Conservation (phyloP, 2,888 invertebrate genomes). For the Drosophila mayaguana region DNA sequence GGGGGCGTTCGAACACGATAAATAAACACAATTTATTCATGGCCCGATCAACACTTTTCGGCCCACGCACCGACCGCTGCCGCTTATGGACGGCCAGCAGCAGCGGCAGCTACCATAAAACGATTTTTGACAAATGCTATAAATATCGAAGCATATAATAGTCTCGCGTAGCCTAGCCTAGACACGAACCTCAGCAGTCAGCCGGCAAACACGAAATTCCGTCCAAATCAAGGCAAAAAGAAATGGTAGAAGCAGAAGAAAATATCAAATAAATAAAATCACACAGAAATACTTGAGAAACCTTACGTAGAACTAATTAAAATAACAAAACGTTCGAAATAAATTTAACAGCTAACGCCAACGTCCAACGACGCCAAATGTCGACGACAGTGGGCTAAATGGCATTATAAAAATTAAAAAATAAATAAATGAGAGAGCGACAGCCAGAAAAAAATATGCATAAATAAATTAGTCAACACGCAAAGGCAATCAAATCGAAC, state of each 20-base stretch:
- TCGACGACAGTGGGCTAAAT: slow-evolving; percentile 54
- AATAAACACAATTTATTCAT: slow-evolving; percentile 76
- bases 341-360: slow-evolving; percentile 47
- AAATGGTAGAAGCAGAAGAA: background rate
- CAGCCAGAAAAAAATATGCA: slow-evolving; percentile 41
- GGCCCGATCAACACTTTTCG: slow-evolving; percentile 71
- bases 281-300: slow-evolving; percentile 18
- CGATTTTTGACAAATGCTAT: slow-evolving; percentile 62
- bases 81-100: slow-evolving; percentile 23
- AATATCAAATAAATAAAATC: slow-evolving; percentile 3
- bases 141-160: slow-evolving; percentile 57
- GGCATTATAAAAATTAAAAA: slow-evolving; percentile 67
- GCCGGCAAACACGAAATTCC: slow-evolving; percentile 15
- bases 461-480: slow-evolving; percentile 68
- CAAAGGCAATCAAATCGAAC: slow-evolving; percentile 43
- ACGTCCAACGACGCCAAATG: slow-evolving; percentile 54
- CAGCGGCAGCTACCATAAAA: slow-evolving; percentile 49
- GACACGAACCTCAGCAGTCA: slow-evolving; percentile 53
- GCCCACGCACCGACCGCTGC: slow-evolving; percentile 59
- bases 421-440: slow-evolving; percentile 16
- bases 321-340: slow-evolving; percentile 75
- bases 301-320: slow-evolving; percentile 69
- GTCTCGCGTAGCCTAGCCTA: slow-evolving; percentile 14
- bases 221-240: slow-evolving; percentile 42
- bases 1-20: slow-evolving; percentile 66